Percentiles rank a stretch among this genome's conserved stretches.
Evolutionary conservation across 2,113 vertebrate species (phyloP).

Genomic region (Chamaetylas fuelleborni): DNA sequence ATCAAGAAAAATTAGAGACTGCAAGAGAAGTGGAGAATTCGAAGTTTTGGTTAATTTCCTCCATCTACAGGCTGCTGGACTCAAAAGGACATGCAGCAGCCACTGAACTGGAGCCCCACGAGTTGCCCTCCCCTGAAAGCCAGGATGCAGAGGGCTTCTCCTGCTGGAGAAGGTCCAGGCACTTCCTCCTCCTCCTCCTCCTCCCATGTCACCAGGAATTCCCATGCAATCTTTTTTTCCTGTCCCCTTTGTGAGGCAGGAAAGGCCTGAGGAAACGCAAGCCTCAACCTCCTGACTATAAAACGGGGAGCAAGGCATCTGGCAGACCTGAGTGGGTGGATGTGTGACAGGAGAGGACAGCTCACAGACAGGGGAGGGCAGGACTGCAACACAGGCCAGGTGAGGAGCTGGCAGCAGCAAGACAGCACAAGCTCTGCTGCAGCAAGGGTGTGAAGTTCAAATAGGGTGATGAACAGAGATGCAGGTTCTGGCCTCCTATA

Average conservation of each 20-base stretch:
- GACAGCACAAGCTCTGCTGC: background rate
- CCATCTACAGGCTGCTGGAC: background rate
- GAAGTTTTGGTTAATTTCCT: background rate
- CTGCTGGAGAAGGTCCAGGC: background rate
- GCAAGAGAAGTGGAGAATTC: background rate
- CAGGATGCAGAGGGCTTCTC: background rate
- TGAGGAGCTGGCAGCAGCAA: slow-evolving; percentile 3
- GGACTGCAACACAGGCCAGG: background rate
- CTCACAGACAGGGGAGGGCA: background rate
- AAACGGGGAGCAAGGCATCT: accelerated
- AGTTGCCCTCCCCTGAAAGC: background rate
- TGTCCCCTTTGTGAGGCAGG: background rate
- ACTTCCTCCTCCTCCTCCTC: background rate
- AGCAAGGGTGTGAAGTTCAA: background rate
- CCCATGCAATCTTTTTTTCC: accelerated
- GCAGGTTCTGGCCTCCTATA: background rate
- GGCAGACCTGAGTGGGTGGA: background rate
- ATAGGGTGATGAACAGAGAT: background rate
- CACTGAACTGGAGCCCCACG: accelerated
- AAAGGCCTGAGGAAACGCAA: background rate
- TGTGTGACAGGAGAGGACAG: background rate
- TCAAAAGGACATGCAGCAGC: background rate
- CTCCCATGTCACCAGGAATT: background rate
- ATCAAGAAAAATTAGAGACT: background rate
- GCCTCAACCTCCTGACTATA: background rate